Evolutionary conservation across 1,140 invertebrate species (phyloP).

Genomic region (Leptinotarsa undecemlineata): DNA sequence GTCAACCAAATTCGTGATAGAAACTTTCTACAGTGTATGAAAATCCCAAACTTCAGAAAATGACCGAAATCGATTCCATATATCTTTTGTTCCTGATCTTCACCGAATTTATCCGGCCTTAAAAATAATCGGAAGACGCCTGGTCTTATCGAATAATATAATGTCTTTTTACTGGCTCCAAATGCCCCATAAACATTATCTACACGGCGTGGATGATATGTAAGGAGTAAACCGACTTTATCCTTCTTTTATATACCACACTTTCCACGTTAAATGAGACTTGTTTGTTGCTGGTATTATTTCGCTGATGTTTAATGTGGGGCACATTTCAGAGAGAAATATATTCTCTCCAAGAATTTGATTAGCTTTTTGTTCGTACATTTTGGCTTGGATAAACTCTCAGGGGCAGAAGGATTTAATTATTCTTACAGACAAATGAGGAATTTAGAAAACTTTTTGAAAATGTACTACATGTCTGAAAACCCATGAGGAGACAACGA

Average conservation of each 20-base stretch:
- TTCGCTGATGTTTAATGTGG: not conserved
- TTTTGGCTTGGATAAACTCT: not conserved
- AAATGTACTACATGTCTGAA: no score
- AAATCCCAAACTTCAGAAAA: not conserved
- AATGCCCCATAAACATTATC: constrained; percentile 40
- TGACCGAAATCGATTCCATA: not conserved
- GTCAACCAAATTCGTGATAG: no score
- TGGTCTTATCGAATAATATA: constrained; percentile 16
- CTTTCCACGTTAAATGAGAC: constrained; percentile 36
- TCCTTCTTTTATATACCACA: constrained; percentile 35
- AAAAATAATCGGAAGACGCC: constrained; percentile 13
- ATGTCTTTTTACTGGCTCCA: constrained; percentile 36
- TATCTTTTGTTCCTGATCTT: constrained; percentile 11
- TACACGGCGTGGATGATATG: constrained; percentile 34
- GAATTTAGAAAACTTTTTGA: no score
- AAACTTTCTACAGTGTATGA: no score
- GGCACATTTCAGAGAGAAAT: not conserved
- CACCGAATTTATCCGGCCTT: not conserved
- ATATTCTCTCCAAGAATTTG: not conserved
- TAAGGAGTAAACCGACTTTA: constrained; percentile 33
- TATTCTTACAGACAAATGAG: not conserved
- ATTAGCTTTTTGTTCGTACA: not conserved
- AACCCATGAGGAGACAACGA: no score
- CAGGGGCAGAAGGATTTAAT: not conserved
- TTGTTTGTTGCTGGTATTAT: constrained; percentile 3